phyloP scores from a whole-genome alignment of 2,888 invertebrate species.

The Metacarcinus magister region DNA sequence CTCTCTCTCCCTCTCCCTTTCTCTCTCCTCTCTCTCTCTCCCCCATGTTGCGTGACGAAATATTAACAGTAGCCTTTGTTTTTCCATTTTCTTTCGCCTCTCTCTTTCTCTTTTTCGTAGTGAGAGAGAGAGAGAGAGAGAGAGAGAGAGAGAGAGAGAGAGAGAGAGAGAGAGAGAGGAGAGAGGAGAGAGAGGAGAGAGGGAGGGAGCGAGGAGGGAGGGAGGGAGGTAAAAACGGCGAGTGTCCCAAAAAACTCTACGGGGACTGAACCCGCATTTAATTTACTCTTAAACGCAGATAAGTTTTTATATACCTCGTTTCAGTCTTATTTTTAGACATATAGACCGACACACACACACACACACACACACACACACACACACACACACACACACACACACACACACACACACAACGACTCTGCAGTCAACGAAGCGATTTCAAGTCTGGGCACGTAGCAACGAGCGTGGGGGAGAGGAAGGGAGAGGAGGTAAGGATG shows the following conservation, averaged over 20 bases:
- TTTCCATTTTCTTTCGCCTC: background rate
- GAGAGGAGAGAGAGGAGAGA: background rate
- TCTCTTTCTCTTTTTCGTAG: background rate
- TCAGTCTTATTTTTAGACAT: background rate
- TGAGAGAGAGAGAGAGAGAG: no score
- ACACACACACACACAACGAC: background rate
- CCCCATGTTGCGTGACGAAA: slow-evolving; percentile 8
- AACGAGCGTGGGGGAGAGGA: background rate
- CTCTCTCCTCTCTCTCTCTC: background rate
- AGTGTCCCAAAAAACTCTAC: background rate
- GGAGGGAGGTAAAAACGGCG: background rate
- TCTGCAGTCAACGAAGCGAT: background rate
- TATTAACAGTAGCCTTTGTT: background rate
- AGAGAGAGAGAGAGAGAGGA: background rate
- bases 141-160: background rate
- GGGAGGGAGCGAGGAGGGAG: no score
- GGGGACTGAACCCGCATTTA: background rate
- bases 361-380: background rate
- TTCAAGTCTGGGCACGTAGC: background rate
- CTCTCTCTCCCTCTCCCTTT: background rate
- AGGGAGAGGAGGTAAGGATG: background rate
- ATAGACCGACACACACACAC: background rate
- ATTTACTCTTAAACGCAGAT: background rate
- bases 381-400: no score
- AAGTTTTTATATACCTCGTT: background rate